Percentiles rank a stretch among this genome's conserved stretches.
phyloP scores from a whole-genome alignment of 2,888 invertebrate species.

The Catocala fraxini region DNA sequence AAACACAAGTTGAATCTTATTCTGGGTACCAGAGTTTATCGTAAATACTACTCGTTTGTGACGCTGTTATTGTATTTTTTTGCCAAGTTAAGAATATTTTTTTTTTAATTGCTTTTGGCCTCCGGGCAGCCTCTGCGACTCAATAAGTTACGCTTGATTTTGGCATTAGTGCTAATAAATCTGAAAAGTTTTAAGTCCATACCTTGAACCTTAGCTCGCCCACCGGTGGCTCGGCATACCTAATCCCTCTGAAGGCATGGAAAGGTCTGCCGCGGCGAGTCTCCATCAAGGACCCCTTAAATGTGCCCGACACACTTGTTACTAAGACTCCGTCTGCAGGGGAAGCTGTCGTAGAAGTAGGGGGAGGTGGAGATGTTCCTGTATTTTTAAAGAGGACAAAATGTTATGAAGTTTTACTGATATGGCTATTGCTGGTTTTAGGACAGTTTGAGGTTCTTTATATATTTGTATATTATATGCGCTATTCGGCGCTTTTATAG shows the following conservation, averaged over 20 bases:
- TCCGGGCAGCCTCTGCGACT: too few species aligned
- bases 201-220: constrained; percentile 77
- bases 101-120: too few species aligned
- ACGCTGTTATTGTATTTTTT: too few species aligned
- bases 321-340: constrained; percentile 25
- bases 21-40: too few species aligned
- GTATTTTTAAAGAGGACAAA: neutral
- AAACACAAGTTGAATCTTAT: too few species aligned
- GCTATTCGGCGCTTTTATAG: too few species aligned
- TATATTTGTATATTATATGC: too few species aligned
- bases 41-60: too few species aligned
- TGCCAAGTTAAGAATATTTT: too few species aligned
- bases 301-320: constrained; percentile 63
- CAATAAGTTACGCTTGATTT: too few species aligned
- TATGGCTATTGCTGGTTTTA: neutral
- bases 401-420: neutral
- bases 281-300: constrained; percentile 72
- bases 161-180: too few species aligned
- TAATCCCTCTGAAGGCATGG: constrained; percentile 80
- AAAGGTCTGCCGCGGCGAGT: constrained; percentile 72
- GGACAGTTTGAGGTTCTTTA: neutral
- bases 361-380: constrained; percentile 7
- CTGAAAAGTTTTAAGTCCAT: neutral
- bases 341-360: constrained; percentile 1
- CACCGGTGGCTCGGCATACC: constrained; percentile 77